Evolutionary conservation across 2,797 vertebrate species (phyloP).

Genomic region (Dicrostonyx torquatus): DNA sequence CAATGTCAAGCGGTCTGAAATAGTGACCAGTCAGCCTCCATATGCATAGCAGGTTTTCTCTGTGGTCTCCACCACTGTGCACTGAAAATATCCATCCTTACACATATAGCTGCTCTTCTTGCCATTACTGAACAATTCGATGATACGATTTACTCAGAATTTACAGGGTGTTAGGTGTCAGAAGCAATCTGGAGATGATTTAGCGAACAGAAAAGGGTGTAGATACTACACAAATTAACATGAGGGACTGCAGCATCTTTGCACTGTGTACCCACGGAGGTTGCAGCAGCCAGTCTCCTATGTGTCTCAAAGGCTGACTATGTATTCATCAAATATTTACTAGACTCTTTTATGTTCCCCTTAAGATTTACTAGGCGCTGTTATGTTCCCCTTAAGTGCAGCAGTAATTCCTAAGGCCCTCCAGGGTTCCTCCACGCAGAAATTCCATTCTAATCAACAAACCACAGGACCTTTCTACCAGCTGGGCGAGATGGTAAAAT

Average conservation of each 20-base stretch:
- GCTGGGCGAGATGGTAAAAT: slow-evolving; percentile 10
- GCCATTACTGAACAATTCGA: background rate
- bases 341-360: slow-evolving; percentile 15
- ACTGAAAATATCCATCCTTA: background rate
- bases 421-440: slow-evolving; percentile 30
- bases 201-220: background rate
- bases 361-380: slow-evolving; percentile 45
- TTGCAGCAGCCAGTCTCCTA: background rate
- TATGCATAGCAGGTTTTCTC: background rate
- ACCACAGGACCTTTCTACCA: slow-evolving; percentile 54
- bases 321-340: slow-evolving; percentile 26
- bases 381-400: background rate
- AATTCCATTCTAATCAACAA: slow-evolving; percentile 62
- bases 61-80: background rate
- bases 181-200: background rate
- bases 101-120: background rate
- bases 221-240: background rate
- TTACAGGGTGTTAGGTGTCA: background rate
- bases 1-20: background rate
- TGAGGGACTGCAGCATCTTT: background rate
- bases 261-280: background rate
- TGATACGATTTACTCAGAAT: background rate
- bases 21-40: background rate
- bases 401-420: slow-evolving; percentile 11
- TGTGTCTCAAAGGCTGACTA: background rate